Percentiles rank a stretch among this genome's conserved stretches.
Conservation (phyloP, 2,888 invertebrate genomes). For the Loripinus fragilis region DNA sequence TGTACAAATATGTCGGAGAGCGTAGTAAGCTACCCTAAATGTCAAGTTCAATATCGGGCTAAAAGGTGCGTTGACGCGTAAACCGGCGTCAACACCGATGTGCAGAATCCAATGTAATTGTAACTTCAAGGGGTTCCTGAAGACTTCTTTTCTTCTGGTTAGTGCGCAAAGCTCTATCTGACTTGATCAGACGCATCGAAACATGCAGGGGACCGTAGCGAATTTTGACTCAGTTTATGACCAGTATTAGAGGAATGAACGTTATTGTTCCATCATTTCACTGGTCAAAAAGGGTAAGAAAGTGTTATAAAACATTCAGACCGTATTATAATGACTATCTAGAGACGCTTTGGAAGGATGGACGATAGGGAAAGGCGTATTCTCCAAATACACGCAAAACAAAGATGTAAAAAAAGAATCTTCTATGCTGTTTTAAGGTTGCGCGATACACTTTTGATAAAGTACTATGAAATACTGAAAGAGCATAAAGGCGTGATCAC, state of each 20-base stretch:
- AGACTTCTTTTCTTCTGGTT: not conserved
- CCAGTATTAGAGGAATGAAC: conserved; percentile 15
- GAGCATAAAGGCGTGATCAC: not conserved
- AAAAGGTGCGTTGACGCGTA: too few species aligned
- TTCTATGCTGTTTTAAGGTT: not conserved
- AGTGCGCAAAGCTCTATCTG: not conserved
- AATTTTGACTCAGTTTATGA: not conserved
- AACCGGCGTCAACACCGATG: too few species aligned
- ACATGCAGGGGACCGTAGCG: not conserved
- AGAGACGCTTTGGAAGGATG: conserved; percentile 2
- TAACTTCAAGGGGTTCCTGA: not conserved
- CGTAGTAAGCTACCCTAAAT: too few species aligned
- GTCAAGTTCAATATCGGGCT: too few species aligned
- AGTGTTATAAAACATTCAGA: conserved; percentile 9
- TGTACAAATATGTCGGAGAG: too few species aligned
- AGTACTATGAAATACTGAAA: not conserved
- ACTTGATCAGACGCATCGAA: not conserved
- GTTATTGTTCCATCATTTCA: not conserved
- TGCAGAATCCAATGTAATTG: not conserved
- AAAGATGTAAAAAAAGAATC: not conserved
- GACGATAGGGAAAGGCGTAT: not conserved
- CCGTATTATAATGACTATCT: conserved; percentile 7
- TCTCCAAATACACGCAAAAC: not conserved
- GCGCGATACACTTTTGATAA: not conserved
- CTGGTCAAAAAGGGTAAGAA: not conserved